A percentile compares a stretch with the other conserved stretches of the same genome.
These are phyloP conservation scores for Atherinosoma microstoma DNA, from an alignment of 2,797 vertebrate genomes.

Conservation along the genomic window DNA sequence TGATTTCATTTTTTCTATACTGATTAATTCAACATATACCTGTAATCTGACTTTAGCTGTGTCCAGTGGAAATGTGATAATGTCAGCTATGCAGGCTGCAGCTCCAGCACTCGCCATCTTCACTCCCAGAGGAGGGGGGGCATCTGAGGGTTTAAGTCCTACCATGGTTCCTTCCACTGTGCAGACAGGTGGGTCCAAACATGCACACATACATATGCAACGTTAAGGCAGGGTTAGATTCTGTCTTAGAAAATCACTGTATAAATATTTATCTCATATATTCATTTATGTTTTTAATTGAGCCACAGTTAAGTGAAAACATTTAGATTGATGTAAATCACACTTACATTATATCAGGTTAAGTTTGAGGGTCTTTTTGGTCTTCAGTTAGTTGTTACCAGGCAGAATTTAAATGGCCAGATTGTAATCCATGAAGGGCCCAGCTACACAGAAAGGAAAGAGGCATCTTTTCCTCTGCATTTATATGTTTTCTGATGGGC, in stretches of 20 bases:
- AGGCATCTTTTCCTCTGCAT: constrained; percentile 59
- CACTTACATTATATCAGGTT: constrained; percentile 65
- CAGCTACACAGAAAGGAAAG: constrained; percentile 41
- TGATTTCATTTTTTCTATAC: background rate
- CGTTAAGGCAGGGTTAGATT: no score
- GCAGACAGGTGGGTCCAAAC: constrained; percentile 10
- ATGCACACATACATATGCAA: constrained; percentile 11
- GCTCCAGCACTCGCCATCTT: constrained; percentile 89
- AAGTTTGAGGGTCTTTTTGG: constrained; percentile 21
- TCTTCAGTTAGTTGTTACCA: constrained; percentile 14
- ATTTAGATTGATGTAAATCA: constrained; percentile 6
- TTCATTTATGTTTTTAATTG: background rate
- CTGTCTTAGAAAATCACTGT: background rate
- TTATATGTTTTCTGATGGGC: constrained; percentile 71
- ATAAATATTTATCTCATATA: constrained; percentile 7
- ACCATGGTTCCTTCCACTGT: constrained; percentile 81
- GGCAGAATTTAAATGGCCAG: constrained; percentile 43
- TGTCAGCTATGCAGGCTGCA: constrained; percentile 88
- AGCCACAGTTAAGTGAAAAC: background rate
- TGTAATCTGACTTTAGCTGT: constrained; percentile 93
- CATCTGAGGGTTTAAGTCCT: constrained; percentile 84
- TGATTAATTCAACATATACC: constrained; percentile 70
- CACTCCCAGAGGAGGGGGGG: constrained; percentile 85
- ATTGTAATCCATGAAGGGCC: constrained; percentile 65
- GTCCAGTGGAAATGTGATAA: constrained; percentile 91